Percentiles rank a stretch among this genome's conserved stretches.
These are phyloP conservation scores for Hyles euphorbiae DNA, from an alignment of 1,140 invertebrate species.

Conservation along the genomic window DNA sequence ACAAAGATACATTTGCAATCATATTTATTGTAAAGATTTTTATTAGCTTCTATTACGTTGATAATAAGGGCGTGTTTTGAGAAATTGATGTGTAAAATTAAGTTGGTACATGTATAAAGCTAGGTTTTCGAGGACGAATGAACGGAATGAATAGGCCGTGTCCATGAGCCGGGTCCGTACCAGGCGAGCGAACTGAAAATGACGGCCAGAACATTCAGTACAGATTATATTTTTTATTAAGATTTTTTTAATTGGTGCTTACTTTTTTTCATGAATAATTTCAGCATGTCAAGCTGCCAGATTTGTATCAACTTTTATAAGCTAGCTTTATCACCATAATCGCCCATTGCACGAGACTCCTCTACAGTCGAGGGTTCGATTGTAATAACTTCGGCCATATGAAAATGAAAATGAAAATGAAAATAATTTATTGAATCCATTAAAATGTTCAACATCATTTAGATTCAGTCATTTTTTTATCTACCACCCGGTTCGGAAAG, in stretches of 20 bases:
- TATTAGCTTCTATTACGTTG: not conserved
- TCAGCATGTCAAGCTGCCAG: too few relatives aligned
- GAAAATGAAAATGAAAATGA: too few relatives aligned
- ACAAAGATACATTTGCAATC: slow-evolving; percentile 2
- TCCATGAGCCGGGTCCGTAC: slow-evolving; percentile 1
- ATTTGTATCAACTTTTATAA: not conserved
- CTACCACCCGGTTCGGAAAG: too few relatives aligned
- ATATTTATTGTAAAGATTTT: not conserved
- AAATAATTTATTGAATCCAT: too few relatives aligned
- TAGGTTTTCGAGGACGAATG: slow-evolving; percentile 10
- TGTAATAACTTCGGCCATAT: too few relatives aligned
- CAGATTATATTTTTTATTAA: not conserved
- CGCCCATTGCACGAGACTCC: not conserved
- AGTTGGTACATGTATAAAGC: slow-evolving; percentile 5
- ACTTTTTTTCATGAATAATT: not conserved
- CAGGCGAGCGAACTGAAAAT: slow-evolving; percentile 3
- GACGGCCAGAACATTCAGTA: not conserved
- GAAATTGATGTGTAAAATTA: not conserved
- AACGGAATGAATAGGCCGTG: slow-evolving; percentile 12
- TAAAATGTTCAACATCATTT: too few relatives aligned
- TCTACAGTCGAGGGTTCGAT: too few relatives aligned
- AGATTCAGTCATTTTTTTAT: too few relatives aligned
- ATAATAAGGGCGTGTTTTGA: not conserved
- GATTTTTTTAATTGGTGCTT: not conserved
- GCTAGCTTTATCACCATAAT: not conserved